These are phyloP conservation scores for Rallus limicola DNA, from an alignment of 2,113 vertebrate genomes.

Conservation along the genomic window DNA sequence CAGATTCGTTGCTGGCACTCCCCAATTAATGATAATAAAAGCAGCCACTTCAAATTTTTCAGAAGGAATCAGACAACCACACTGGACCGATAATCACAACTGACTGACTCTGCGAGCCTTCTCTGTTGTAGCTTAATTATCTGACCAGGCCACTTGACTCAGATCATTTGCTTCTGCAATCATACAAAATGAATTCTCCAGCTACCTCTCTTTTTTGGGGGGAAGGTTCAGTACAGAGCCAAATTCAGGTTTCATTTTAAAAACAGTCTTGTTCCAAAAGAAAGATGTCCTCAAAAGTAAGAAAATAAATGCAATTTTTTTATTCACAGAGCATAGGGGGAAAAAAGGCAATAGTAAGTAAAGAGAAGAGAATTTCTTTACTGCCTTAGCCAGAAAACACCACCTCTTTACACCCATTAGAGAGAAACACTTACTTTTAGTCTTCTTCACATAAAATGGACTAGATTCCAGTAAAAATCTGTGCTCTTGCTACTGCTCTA, in stretches of 20 bases:
- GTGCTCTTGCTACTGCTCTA: not conserved
- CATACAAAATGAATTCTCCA: conserved; percentile 35
- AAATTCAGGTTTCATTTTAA: not conserved
- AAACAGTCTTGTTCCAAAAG: not conserved
- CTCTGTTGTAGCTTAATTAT: conserved; percentile 56
- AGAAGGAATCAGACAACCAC: conserved; percentile 3
- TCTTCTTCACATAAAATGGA: not conserved
- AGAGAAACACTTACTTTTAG: not conserved
- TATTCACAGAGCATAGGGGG: not conserved
- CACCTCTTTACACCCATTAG: not conserved
- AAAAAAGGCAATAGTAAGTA: not conserved
- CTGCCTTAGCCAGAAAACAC: not conserved
- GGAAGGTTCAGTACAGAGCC: not conserved
- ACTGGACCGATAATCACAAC: conserved; percentile 14
- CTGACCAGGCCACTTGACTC: conserved; percentile 51
- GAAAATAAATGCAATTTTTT: not conserved
- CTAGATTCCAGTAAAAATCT: not conserved
- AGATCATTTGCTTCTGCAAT: conserved; percentile 46
- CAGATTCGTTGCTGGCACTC: not conserved
- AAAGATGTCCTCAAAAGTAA: not conserved
- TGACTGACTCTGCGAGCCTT: conserved; percentile 1
- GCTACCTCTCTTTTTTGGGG: not conserved
- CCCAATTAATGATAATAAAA: conserved; percentile 21
- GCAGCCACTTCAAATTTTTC: conserved; percentile 7
- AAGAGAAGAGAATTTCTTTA: not conserved